Evolutionary conservation across 2,797 vertebrate genomes (phyloP).

Genomic region (Malurus splendens): DNA sequence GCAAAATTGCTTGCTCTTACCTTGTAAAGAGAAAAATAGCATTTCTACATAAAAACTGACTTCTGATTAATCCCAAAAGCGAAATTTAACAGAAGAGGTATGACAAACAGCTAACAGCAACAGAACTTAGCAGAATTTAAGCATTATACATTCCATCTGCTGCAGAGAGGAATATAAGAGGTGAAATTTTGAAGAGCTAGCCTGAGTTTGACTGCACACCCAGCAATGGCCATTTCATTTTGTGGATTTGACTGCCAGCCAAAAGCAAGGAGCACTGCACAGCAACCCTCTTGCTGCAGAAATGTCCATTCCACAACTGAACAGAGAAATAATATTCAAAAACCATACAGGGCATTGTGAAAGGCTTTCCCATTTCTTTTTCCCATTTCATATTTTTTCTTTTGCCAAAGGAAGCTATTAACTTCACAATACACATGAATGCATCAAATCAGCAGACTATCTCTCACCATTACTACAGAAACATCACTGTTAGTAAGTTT

Average conservation of each 20-base stretch:
- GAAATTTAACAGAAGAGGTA: not conserved
- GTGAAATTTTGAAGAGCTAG: not conserved
- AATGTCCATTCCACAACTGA: not conserved
- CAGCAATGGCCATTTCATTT: not conserved
- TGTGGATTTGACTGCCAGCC: not conserved
- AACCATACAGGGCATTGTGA: not conserved
- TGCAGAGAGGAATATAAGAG: not conserved
- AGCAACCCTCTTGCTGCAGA: not conserved
- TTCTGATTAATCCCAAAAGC: not conserved
- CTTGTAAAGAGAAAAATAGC: not conserved
- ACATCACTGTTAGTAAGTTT: not conserved
- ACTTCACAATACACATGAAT: not conserved
- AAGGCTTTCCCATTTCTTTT: not conserved
- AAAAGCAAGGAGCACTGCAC: not conserved
- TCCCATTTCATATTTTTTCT: not conserved
- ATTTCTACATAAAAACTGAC: not conserved
- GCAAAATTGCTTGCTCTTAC: not conserved
- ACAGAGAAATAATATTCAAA: not conserved
- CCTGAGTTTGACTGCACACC: not conserved
- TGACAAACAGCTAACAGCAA: not conserved
- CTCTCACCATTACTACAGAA: not conserved
- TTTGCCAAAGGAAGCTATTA: conserved; percentile 5
- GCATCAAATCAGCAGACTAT: not conserved
- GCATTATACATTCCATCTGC: not conserved
- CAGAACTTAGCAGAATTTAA: not conserved